phyloP scores from a whole-genome alignment of 2,797 vertebrate genomes.

The Novumbra hubbsi region DNA sequence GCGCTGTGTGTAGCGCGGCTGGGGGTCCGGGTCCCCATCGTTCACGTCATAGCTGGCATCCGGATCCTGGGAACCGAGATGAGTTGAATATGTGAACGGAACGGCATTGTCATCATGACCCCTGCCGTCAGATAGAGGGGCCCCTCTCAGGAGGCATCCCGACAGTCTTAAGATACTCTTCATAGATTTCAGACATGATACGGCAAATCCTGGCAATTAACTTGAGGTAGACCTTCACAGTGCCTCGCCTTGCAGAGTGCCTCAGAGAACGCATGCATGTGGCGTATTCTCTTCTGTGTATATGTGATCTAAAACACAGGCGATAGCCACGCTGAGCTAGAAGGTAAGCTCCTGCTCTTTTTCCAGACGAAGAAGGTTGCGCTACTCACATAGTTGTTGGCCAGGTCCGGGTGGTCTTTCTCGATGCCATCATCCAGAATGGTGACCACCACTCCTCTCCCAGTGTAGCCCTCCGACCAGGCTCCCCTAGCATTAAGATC shows the following conservation, averaged over 20 bases:
- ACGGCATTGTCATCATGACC: background rate
- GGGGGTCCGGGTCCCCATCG: constrained; percentile 92
- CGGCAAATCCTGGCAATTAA: background rate
- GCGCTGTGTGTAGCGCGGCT: constrained; percentile 96
- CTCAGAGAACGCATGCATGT: background rate
- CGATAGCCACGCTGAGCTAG: background rate
- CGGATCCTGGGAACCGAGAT: constrained; percentile 78
- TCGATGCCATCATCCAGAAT: constrained; percentile 97
- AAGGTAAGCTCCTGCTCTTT: background rate
- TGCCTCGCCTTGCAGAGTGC: background rate
- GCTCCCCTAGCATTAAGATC: constrained; percentile 92
- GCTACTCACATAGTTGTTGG: constrained; percentile 83
- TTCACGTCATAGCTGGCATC: constrained; percentile 97
- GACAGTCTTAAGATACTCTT: background rate
- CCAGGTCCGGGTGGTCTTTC: constrained; percentile 93
- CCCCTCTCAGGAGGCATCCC: background rate
- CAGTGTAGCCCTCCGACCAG: constrained; percentile 92
- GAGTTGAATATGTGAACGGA: background rate
- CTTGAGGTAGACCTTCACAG: background rate
- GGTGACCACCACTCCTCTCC: constrained; percentile 90
- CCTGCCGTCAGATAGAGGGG: background rate
- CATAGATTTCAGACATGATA: background rate
- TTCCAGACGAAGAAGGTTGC: too few relatives aligned
- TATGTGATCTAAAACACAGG: background rate
- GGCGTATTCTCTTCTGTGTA: background rate